A percentile compares a stretch with the other conserved stretches of the same genome.
phyloP scores from a whole-genome alignment of 1,140 invertebrate genomes.

The Plectrocnemia conspersa region DNA sequence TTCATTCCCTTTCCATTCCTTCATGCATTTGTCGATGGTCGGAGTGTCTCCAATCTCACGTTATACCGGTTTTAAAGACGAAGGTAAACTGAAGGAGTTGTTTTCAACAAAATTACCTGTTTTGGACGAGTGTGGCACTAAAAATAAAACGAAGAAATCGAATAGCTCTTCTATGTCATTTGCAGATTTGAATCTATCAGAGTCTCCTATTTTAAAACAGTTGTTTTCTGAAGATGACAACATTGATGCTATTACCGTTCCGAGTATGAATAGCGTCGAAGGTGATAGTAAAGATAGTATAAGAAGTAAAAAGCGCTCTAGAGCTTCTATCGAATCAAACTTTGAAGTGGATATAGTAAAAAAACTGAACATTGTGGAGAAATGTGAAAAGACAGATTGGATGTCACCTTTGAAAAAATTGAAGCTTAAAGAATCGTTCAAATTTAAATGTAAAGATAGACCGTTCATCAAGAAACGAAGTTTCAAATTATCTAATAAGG shows the following conservation, averaged over 20 bases:
- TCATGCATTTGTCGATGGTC: neutral
- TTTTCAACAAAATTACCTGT: too few relatives aligned
- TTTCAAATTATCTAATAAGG: constrained; percentile 4
- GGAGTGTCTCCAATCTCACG: constrained; percentile 6
- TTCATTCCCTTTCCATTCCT: constrained; percentile 50
- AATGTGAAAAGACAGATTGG: constrained; percentile 41
- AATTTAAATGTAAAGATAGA: constrained; percentile 45
- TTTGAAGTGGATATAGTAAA: constrained; percentile 45
- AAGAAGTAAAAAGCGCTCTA: constrained; percentile 48
- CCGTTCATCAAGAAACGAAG: constrained; percentile 47
- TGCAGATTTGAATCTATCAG: neutral
- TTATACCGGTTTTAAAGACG: neutral
- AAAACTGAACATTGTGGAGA: constrained; percentile 45
- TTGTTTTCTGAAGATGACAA: constrained; percentile 22
- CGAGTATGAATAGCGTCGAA: constrained; percentile 40
- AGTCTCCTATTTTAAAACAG: constrained; percentile 21
- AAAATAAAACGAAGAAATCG: neutral
- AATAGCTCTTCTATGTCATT: neutral
- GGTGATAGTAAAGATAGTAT: constrained; percentile 39
- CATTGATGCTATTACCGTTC: constrained; percentile 38
- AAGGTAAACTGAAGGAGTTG: neutral
- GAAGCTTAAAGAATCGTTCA: constrained; percentile 52
- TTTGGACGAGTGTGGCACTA: neutral
- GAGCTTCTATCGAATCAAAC: constrained; percentile 50
- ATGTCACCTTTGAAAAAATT: constrained; percentile 49